phyloP scores from a whole-genome alignment of 2,113 vertebrate genomes.

The Carettochelys insculpta region DNA sequence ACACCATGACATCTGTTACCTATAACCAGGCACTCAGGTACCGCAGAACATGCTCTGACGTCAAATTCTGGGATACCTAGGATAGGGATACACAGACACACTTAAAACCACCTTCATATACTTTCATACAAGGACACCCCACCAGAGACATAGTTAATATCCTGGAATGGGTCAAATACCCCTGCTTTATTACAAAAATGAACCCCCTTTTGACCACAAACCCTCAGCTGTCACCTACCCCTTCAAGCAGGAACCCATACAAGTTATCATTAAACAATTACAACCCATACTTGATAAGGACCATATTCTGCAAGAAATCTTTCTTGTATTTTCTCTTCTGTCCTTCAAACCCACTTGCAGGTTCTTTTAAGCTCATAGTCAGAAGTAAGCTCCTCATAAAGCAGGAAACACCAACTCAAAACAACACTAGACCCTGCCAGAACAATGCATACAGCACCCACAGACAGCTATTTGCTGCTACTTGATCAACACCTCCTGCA shows the following conservation, averaged over 20 bases:
- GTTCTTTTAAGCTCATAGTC: not conserved
- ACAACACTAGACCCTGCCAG: not conserved
- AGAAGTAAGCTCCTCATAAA: not conserved
- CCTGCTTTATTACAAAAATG: not conserved
- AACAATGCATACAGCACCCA: not conserved
- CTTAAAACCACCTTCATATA: not conserved
- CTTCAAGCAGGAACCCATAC: not conserved
- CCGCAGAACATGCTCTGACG: not conserved
- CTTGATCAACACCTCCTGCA: not conserved
- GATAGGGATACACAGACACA: not conserved
- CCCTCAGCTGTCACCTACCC: not conserved
- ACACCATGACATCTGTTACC: not conserved
- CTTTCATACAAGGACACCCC: not conserved
- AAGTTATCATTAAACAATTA: not conserved
- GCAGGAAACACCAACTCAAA: not conserved
- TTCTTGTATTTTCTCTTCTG: not conserved
- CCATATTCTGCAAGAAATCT: not conserved
- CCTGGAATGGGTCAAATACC: not conserved
- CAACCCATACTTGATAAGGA: not conserved
- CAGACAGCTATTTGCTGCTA: not conserved
- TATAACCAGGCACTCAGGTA: not conserved
- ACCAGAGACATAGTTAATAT: not conserved
- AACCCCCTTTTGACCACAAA: not conserved
- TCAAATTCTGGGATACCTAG: not conserved
- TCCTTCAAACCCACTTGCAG: not conserved